Conservation (phyloP, 2,888 invertebrate genomes). For the Chrysodeixis includens region DNA sequence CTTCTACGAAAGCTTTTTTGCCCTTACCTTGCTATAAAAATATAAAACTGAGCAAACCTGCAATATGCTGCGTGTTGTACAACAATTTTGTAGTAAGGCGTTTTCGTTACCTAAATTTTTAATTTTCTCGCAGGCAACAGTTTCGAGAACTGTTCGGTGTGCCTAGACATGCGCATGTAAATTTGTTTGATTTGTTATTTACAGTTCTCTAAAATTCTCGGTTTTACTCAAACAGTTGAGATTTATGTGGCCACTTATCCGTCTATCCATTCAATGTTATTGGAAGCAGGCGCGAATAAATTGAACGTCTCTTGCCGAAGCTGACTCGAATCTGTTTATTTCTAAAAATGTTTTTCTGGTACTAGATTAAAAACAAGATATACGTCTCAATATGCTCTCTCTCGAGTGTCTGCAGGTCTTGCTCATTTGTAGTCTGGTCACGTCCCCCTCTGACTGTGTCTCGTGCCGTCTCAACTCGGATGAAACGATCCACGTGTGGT, state of each 20-base stretch:
- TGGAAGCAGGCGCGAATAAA: slow-evolving; percentile 38
- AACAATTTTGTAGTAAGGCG: background rate
- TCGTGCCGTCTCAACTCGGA: slow-evolving; percentile 67
- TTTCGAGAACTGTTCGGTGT: slow-evolving; percentile 8
- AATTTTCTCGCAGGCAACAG: background rate
- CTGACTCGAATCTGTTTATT: slow-evolving; percentile 29
- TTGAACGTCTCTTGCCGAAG: slow-evolving; percentile 19
- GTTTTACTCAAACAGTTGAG: slow-evolving; percentile 31
- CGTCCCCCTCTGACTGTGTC: slow-evolving; percentile 68
- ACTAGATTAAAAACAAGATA: slow-evolving; percentile 62
- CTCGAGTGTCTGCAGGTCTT: slow-evolving; percentile 26
- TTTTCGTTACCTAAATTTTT: background rate
- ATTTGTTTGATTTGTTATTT: slow-evolving; percentile 19
- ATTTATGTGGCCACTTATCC: slow-evolving; percentile 42
- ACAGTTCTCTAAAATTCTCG: slow-evolving; percentile 22
- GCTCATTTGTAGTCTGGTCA: slow-evolving; percentile 74
- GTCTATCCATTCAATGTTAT: slow-evolving; percentile 36
- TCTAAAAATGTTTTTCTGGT: slow-evolving; percentile 42
- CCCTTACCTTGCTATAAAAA: slow-evolving; percentile 9
- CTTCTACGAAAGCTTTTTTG: slow-evolving; percentile 28
- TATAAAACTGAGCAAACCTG: background rate
- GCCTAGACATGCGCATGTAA: slow-evolving; percentile 3
- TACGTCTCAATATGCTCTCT: slow-evolving; percentile 73
- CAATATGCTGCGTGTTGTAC: background rate
- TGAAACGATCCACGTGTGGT: slow-evolving; percentile 70